Evolutionary conservation across 2,888 invertebrate genomes (phyloP), one percentile per base, ranked within the genome.

Genomic region (Cosmopolites sordidus): DNA sequence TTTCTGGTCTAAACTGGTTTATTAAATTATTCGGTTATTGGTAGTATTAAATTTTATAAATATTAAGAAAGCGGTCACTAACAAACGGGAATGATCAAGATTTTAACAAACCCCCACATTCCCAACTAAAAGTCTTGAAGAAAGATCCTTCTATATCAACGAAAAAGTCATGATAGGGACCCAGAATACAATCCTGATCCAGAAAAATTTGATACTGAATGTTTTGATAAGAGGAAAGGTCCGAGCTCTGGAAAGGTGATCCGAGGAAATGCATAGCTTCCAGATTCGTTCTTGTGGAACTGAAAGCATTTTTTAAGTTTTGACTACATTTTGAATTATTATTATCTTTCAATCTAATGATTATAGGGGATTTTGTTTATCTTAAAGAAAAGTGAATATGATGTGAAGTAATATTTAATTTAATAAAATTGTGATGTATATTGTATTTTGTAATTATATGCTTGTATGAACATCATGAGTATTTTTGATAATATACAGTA

Each of bases 221-320:
- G 64, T 27, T 64, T 64, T 17, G 59, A 43, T 41, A 58, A 60
- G n/a, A 45, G 67, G 60, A 71, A 71, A 43, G 72, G 71, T 57
- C 67, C 69, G 1, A 74, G 64, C 79, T 80, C 0, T 80, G 79
- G 59, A 79, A 80, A 1, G 55, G 66, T 18, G 80, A 79, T 1
- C 79, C 79, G 0, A 73, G 79, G 50, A 75, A 69, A 59, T 81
- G 79, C 59, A 75, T 79, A 46, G 80, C 78, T 2, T 68, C 66
- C 6, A 58, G 70, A 55, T 71, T 70, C 54, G 70, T 70, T 18
- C 49, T 70, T 2, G 45, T 70, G 56, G 60, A 62, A 39, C 53
- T 49, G 6, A 60, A 60, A 27, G 49, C 51, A 15, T 27, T 60
- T 33, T 64, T 66, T 43, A 60, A 69, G 30, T 30, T 71, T 6